phyloP scores from a whole-genome alignment of 2,888 invertebrate genomes.

The Hyposoter dolosus region DNA sequence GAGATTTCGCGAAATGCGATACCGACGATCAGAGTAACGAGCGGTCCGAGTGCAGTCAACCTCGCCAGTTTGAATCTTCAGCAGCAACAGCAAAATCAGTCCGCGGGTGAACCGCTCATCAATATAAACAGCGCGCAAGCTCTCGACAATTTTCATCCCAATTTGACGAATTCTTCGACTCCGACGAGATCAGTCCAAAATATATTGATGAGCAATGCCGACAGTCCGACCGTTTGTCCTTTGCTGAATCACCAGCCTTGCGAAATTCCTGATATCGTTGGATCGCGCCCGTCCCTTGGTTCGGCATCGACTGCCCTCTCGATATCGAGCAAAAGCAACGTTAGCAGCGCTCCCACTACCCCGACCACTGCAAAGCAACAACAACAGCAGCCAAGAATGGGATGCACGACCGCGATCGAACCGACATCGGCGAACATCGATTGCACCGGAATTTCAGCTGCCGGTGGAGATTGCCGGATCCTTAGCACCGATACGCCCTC shows the following conservation, averaged over 20 bases:
- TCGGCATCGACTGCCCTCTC: constrained; percentile 78
- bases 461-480: constrained; percentile 74
- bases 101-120: constrained; percentile 72
- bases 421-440: constrained; percentile 49
- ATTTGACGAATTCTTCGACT: constrained; percentile 38
- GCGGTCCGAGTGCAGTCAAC: constrained; percentile 67
- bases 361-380: constrained; percentile 75
- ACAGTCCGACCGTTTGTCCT: constrained; percentile 71
- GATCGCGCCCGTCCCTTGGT: constrained; percentile 73
- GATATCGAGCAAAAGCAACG: constrained; percentile 76
- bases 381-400: constrained; percentile 66
- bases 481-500: constrained; percentile 72
- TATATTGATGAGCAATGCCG: constrained; percentile 66
- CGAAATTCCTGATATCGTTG: constrained; percentile 75
- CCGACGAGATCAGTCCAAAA: constrained; percentile 73
- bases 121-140: constrained; percentile 73
- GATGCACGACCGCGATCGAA: constrained; percentile 18
- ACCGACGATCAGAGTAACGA: constrained; percentile 84
- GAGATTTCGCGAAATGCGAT: constrained; percentile 90
- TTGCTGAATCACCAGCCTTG: constrained; percentile 73
- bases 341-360: constrained; percentile 73
- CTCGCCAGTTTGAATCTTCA: constrained; percentile 54
- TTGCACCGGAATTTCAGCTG: constrained; percentile 53
- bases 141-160: constrained; percentile 71
- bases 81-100: constrained; percentile 63